A percentile compares a stretch with the other conserved stretches of the same genome.
Evolutionary conservation across 2,888 invertebrate genomes (phyloP).

Genomic region (Diachrysia chrysitis): DNA sequence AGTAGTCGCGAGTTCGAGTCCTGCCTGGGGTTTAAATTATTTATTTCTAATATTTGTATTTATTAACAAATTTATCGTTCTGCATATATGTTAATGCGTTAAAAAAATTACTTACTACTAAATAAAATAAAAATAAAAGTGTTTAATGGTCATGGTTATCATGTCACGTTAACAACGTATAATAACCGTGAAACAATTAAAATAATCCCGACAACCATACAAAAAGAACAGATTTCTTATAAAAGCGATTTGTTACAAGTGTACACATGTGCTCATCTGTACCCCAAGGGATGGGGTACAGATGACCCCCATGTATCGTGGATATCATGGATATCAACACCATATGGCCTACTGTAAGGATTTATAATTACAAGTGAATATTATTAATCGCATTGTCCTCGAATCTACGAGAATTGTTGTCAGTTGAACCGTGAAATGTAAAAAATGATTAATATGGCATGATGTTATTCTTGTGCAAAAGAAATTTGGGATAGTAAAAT

Average conservation of each 20-base stretch:
- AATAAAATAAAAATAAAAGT: background rate
- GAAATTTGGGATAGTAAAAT: background rate
- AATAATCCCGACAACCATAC: conserved; percentile 62
- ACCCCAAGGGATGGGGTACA: conserved; percentile 48
- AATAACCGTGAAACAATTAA: conserved; percentile 40
- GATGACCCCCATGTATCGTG: conserved; percentile 56
- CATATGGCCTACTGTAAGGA: conserved; percentile 82
- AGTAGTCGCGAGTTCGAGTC: too few species aligned
- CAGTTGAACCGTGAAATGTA: conserved; percentile 81
- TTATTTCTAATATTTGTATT: too few species aligned
- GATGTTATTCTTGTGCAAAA: conserved; percentile 21
- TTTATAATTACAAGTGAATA: conserved; percentile 78
- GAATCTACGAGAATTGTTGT: conserved; percentile 66
- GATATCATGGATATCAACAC: conserved; percentile 74
- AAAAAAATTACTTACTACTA: too few species aligned
- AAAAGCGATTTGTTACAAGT: conserved; percentile 84
- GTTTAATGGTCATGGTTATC: background rate
- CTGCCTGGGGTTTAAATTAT: too few species aligned
- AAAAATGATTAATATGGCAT: conserved; percentile 63
- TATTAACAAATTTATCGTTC: too few species aligned
- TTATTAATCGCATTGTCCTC: conserved; percentile 69
- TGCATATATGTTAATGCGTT: too few species aligned
- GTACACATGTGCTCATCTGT: conserved; percentile 76
- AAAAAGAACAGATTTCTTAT: conserved; percentile 62
- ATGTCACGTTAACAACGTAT: conserved; percentile 7